These are phyloP conservation scores for Lordiphosa fenestrarum DNA, from an alignment of 2,888 invertebrate species.

Conservation along the genomic window DNA sequence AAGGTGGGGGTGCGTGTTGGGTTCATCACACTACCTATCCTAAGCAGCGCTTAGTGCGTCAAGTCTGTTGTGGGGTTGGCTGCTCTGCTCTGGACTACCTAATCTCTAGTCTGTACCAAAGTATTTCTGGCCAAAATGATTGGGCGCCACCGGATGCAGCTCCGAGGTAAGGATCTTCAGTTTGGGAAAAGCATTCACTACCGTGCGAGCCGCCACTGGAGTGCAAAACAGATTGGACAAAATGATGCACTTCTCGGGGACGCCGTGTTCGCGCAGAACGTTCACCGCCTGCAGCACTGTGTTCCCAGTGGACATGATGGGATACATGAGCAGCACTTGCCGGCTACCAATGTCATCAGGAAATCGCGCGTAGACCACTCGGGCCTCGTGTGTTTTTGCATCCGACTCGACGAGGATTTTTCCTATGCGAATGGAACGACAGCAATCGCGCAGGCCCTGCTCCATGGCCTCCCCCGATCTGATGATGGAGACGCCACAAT, in stretches of 20 bases:
- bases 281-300: conserved; percentile 96
- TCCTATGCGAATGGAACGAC: conserved; percentile 98
- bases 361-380: conserved; percentile 98
- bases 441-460: conserved; percentile 96
- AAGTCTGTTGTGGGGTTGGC: conserved; percentile 37
- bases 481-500: conserved; percentile 99
- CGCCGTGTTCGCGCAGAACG: conserved; percentile 95
- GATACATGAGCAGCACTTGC: conserved; percentile 97
- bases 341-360: conserved; percentile 96
- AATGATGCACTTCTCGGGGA: conserved; percentile 95
- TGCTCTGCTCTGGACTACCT: conserved; percentile 24
- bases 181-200: conserved; percentile 91
- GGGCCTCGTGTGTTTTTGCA: conserved; percentile 96
- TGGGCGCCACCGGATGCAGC: conserved; percentile 95
- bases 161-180: conserved; percentile 98
- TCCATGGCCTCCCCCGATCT: conserved; percentile 98
- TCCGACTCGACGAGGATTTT: conserved; percentile 99
- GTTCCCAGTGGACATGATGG: conserved; percentile 99
- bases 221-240: conserved; percentile 99
- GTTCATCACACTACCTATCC: conserved; percentile 58
- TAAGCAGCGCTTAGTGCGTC: conserved; percentile 67
- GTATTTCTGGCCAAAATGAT: conserved; percentile 99
- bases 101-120: conserved; percentile 94
- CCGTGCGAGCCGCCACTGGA: conserved; percentile 91
- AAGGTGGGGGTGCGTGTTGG: conserved; percentile 13